Evolutionary conservation across 2,888 invertebrate genomes (phyloP).

Genomic region (Diogma glabrata): DNA sequence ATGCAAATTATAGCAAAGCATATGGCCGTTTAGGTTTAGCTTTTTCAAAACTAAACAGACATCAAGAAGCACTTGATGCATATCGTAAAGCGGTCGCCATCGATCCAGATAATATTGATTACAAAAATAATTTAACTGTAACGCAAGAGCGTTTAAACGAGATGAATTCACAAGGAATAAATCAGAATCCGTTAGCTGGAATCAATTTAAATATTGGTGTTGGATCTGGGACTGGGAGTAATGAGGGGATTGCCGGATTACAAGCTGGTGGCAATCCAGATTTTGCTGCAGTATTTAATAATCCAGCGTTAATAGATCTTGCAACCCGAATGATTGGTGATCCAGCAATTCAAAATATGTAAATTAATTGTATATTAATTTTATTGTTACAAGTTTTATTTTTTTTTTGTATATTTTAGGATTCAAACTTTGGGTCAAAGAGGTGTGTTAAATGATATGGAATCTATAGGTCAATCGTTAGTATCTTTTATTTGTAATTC

Average conservation of each 20-base stretch:
- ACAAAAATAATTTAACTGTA: conserved; percentile 72
- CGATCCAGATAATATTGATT: conserved; percentile 87
- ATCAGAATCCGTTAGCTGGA: no score
- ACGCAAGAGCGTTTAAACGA: conserved; percentile 43
- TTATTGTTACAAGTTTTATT: background rate
- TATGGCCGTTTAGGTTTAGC: conserved; percentile 87
- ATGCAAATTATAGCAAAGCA: conserved; percentile 89
- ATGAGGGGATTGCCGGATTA: background rate
- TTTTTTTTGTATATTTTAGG: background rate
- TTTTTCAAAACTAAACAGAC: conserved; percentile 69
- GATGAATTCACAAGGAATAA: background rate
- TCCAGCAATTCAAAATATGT: conserved; percentile 15
- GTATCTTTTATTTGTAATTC: background rate
- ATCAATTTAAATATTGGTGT: background rate
- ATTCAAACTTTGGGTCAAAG: conserved; percentile 13
- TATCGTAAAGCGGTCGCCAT: conserved; percentile 80
- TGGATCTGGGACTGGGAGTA: background rate
- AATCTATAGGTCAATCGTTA: conserved; percentile 15
- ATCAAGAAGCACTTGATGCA: conserved; percentile 72
- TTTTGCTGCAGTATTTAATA: conserved; percentile 16
- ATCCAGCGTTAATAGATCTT: conserved; percentile 15
- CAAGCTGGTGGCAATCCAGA: conserved; percentile 14
- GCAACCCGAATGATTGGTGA: conserved; percentile 16
- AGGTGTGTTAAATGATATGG: conserved; percentile 15
- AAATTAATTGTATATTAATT: background rate